Conservation (phyloP, 2,113 vertebrate species). For the Spea multiplicata region DNA sequence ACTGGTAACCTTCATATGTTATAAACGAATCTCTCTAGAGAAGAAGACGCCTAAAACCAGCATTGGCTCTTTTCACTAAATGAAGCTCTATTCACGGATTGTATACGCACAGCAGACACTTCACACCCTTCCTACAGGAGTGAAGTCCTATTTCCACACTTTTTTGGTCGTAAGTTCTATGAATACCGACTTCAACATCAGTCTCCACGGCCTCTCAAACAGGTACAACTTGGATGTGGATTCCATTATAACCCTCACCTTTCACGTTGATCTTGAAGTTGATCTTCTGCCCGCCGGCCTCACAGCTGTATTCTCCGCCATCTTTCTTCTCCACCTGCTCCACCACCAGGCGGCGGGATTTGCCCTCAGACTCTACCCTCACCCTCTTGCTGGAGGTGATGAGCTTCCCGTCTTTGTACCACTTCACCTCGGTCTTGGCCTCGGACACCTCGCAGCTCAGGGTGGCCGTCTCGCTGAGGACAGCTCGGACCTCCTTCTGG, state of each 20-base stretch:
- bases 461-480: conserved; percentile 61
- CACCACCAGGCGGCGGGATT: conserved; percentile 65
- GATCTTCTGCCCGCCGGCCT: conserved; percentile 65
- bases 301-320: conserved; percentile 67
- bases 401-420: conserved; percentile 71
- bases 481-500: conserved; percentile 66
- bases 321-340: conserved; percentile 71
- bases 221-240: too few species aligned
- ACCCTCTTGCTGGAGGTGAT: conserved; percentile 63
- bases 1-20: too few species aligned
- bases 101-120: too few species aligned
- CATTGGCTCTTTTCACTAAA: too few species aligned
- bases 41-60: too few species aligned
- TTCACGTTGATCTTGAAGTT: conserved; percentile 57
- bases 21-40: too few species aligned
- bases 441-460: conserved; percentile 67
- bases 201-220: too few species aligned
- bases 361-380: conserved; percentile 64
- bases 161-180: too few species aligned
- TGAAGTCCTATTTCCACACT: too few species aligned
- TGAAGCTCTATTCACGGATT: too few species aligned
- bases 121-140: too few species aligned
- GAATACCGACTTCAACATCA: too few species aligned
- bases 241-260: neutral
- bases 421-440: conserved; percentile 69